Conservation (phyloP, 2,113 vertebrate species). For the Galemys pyrenaicus region DNA sequence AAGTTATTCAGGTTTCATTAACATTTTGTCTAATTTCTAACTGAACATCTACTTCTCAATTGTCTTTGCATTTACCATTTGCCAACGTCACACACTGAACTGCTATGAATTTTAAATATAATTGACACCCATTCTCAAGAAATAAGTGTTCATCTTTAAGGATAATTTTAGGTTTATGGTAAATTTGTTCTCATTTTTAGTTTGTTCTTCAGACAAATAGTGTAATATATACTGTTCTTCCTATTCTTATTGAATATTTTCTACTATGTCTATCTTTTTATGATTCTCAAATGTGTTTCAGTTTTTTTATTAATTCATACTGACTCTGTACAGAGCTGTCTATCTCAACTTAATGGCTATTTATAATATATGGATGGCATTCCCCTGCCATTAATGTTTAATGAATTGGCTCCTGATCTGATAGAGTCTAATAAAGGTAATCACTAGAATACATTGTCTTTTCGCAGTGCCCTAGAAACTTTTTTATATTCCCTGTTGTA, state of each 20-base stretch:
- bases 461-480: conserved; percentile 81
- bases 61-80: conserved; percentile 73
- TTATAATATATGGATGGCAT: conserved; percentile 83
- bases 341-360: conserved; percentile 83
- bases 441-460: conserved; percentile 84
- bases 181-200: conserved; percentile 76
- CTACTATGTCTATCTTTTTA: conserved; percentile 80
- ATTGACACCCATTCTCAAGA: conserved; percentile 69
- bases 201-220: conserved; percentile 79
- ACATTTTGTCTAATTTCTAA: conserved; percentile 79
- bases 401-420: conserved; percentile 84
- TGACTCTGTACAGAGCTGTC: conserved; percentile 83
- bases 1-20: conserved; percentile 59
- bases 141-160: conserved; percentile 77
- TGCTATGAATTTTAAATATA: conserved; percentile 74
- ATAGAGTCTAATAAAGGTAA: conserved; percentile 83
- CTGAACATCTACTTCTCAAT: conserved; percentile 68
- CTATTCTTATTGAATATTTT: conserved; percentile 69
- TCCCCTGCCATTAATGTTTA: conserved; percentile 84
- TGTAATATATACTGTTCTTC: conserved; percentile 68
- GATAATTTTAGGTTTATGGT: conserved; percentile 76
- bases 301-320: conserved; percentile 84
- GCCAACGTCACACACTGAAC: conserved; percentile 54
- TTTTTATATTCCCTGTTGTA: conserved; percentile 78
- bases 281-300: conserved; percentile 75